These are phyloP conservation scores for Amphipyra tragopoginis DNA, from an alignment of 2,888 invertebrate genomes.

Conservation along the genomic window DNA sequence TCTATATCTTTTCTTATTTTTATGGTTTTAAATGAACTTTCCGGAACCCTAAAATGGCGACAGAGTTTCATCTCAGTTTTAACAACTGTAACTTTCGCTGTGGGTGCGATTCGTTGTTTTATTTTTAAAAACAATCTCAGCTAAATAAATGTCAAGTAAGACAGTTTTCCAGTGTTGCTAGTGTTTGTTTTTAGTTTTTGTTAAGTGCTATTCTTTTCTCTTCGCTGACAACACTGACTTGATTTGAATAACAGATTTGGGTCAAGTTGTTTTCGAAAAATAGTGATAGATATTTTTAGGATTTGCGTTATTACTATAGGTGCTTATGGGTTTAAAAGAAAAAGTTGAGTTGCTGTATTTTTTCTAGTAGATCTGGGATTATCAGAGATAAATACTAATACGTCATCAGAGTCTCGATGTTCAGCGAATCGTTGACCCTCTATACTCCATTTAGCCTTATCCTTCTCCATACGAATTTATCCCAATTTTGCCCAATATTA, in stretches of 20 bases:
- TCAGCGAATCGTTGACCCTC: too few relatives aligned
- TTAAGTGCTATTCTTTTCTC: constrained; percentile 6
- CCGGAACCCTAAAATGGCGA: constrained; percentile 20
- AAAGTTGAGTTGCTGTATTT: too few relatives aligned
- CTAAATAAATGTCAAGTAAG: constrained; percentile 31
- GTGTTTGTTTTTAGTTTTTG: constrained; percentile 12
- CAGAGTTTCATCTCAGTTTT: constrained; percentile 30
- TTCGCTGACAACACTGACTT: neutral
- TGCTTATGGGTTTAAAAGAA: too few relatives aligned
- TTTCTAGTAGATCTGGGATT: too few relatives aligned
- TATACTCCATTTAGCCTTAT: too few relatives aligned
- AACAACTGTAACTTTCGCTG: constrained; percentile 23
- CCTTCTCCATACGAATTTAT: too few relatives aligned
- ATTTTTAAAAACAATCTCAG: constrained; percentile 26
- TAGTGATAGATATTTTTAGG: neutral
- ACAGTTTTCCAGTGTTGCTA: constrained; percentile 8
- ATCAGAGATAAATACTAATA: too few relatives aligned
- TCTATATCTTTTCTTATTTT: too few relatives aligned
- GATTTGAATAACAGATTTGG: constrained; percentile 3
- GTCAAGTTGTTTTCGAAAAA: neutral
- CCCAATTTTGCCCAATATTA: too few relatives aligned
- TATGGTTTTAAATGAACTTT: too few relatives aligned
- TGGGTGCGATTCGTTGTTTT: constrained; percentile 28
- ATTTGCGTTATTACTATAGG: too few relatives aligned
- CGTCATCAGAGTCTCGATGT: too few relatives aligned